Base-by-base conservation (phyloP, 2,797 vertebrate genomes). In the Craterocephalus amniculus region DNA sequence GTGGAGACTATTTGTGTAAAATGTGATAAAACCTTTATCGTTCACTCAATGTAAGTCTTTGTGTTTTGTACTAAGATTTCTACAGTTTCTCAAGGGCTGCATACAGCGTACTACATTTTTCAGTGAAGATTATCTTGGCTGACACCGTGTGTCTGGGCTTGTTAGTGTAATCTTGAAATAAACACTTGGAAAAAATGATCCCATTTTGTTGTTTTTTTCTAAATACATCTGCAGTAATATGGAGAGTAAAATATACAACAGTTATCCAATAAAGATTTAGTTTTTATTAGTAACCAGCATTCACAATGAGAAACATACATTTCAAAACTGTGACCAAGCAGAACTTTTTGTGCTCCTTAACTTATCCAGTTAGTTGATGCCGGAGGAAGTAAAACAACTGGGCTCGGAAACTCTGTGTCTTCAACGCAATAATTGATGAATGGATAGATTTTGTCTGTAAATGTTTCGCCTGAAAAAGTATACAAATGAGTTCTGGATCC, bases 361-460 rank as follows among this genome's bases (percentile, higher is more conserved):
- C 67, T 4, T 34, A 91, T 70, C 87, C 86, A 90, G 9, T 84
- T 81, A 49, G 56, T 26, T 35, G 76, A 66, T 48, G 73, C 80
- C 34, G 78, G 74, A 51, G n/a, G 0, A 16, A 67, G 8, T 34
- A 79, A 55, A 60, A 32, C 10, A 1, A 89, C 20, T 38, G 88
- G 77, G 48, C 4, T 6, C 0, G 6, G 38, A 62, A 4, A 35
- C 1, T 9, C 13, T 35, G 1, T 2, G 2, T 82, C 75, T 8
- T 79, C 88, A 9, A 78, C 65, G 70, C 88, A 91, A 14, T 72
- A 64, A 61, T 70, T 72, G 49, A 92, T 1, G 56, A 88, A 93
- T 0, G 90, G 90, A 49, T 84, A 81, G 6, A 92, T 73, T 60
- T 64, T 76, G 8, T 61, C 81, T 1, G 58, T 78, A 40, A 90